phyloP scores from a whole-genome alignment of 2,888 invertebrate species.

The Autographa pulchrina region DNA sequence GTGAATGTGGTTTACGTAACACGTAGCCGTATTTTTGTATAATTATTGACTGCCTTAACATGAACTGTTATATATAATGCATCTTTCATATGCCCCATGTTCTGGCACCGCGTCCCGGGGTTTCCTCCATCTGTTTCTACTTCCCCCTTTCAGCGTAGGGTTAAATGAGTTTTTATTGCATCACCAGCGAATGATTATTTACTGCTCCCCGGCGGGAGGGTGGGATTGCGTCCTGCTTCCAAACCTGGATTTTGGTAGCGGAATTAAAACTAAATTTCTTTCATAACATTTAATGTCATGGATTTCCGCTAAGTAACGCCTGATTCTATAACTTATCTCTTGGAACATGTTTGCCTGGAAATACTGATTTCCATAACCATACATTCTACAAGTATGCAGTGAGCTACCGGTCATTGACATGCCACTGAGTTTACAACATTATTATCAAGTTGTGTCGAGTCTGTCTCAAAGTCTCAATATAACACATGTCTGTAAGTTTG shows the following conservation, averaged over 20 bases:
- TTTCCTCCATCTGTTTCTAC: constrained; percentile 44
- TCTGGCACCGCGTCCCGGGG: constrained; percentile 8
- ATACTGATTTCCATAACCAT: too few species aligned
- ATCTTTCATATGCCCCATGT: too few species aligned
- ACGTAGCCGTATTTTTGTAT: background rate
- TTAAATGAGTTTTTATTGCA: constrained; percentile 50
- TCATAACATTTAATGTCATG: too few species aligned
- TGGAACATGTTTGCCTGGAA: too few species aligned
- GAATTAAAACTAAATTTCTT: too few species aligned
- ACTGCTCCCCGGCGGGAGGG: too few species aligned
- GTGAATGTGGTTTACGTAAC: background rate
- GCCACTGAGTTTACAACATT: background rate
- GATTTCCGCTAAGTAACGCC: too few species aligned
- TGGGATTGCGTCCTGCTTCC: too few species aligned
- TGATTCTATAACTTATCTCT: too few species aligned
- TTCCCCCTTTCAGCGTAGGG: constrained; percentile 42
- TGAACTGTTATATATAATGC: too few species aligned
- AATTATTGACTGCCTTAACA: background rate
- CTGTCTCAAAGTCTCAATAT: background rate
- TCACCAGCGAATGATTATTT: constrained; percentile 47
- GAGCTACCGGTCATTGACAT: background rate
- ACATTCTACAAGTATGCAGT: too few species aligned
- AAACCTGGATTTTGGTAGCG: too few species aligned
- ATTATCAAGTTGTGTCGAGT: background rate
- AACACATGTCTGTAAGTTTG: background rate